Conservation (phyloP, 2,113 vertebrate genomes). For the Neotoma lepida region DNA sequence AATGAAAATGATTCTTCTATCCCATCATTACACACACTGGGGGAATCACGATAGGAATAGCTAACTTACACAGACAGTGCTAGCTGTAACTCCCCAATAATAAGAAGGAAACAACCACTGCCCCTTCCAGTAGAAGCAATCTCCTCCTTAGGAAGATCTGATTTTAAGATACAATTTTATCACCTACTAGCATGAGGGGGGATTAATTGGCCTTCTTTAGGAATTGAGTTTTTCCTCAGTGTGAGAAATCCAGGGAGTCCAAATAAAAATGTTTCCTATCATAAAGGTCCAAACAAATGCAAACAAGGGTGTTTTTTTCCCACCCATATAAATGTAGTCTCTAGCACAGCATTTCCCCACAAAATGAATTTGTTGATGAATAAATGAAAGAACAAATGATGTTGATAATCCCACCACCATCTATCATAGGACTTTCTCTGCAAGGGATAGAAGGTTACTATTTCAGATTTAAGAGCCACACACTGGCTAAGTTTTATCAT, state of each 20-base stretch:
- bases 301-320: not conserved
- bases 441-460: not conserved
- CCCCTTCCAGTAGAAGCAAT: not conserved
- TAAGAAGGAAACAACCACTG: not conserved
- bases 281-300: not conserved
- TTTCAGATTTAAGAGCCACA: not conserved
- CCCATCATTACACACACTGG: not conserved
- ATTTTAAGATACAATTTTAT: not conserved
- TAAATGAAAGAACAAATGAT: not conserved
- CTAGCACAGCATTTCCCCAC: not conserved
- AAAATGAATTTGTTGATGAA: not conserved
- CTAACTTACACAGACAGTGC: not conserved
- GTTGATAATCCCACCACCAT: not conserved
- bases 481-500: not conserved
- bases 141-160: slow-evolving; percentile 17
- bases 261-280: not conserved
- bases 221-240: not conserved
- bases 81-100: not conserved
- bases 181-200: not conserved
- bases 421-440: not conserved
- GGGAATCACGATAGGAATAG: not conserved
- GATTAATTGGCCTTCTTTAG: not conserved
- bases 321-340: not conserved
- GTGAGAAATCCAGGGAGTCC: slow-evolving; percentile 17
- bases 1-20: slow-evolving; percentile 67